Conservation (phyloP, 2,113 vertebrate species). For the Proterorhinus semilunaris region DNA sequence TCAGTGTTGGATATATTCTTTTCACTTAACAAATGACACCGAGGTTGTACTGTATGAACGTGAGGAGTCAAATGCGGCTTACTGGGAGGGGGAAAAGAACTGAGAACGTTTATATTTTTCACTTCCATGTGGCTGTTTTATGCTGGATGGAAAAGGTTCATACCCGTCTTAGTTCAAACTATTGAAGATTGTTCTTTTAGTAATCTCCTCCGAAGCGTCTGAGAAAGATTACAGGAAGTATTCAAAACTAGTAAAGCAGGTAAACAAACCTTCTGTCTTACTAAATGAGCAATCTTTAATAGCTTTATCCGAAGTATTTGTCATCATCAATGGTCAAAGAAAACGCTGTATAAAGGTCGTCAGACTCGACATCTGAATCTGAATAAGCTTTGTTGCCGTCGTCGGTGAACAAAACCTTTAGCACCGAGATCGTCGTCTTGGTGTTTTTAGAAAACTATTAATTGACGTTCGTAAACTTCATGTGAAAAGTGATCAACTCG, state of each 20-base stretch:
- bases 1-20: not conserved
- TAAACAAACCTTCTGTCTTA: too few species aligned
- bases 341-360: not conserved
- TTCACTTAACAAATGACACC: not conserved
- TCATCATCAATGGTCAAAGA: not conserved
- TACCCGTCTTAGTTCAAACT: too few species aligned
- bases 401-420: not conserved
- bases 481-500: not conserved
- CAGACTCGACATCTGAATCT: not conserved
- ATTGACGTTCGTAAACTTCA: not conserved
- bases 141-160: not conserved
- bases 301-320: not conserved
- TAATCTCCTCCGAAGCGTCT: too few species aligned
- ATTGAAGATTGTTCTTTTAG: too few species aligned
- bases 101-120: not conserved
- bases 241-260: too few species aligned
- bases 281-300: too few species aligned
- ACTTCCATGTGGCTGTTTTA: not conserved
- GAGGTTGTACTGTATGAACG: not conserved
- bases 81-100: too few species aligned
- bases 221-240: too few species aligned
- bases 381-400: too few species aligned
- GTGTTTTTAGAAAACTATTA: constrained; percentile 6
- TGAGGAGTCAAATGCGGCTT: too few species aligned
- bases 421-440: not conserved